These are phyloP conservation scores for Climacteris rufus DNA, from an alignment of 2,113 vertebrate species.

Conservation along the genomic window DNA sequence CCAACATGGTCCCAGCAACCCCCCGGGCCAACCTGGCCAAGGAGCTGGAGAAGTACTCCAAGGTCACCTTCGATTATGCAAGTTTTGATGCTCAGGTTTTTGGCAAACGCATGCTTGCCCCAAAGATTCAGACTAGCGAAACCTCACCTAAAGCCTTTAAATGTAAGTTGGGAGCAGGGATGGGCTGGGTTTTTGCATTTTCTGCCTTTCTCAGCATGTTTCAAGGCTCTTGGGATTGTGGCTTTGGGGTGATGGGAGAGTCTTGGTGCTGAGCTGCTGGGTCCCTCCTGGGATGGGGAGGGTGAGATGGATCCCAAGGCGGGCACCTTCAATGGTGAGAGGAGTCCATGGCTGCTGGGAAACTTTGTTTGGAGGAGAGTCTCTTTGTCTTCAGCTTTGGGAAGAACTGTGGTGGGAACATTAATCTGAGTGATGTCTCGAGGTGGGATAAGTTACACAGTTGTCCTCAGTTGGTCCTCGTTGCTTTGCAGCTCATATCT, in stretches of 20 bases:
- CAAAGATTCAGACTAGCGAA: slow-evolving; percentile 98
- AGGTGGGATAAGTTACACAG: slow-evolving; percentile 27
- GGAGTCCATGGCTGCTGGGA: neutral
- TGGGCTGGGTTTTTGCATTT: neutral
- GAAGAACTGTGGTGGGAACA: neutral
- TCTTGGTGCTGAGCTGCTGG: neutral
- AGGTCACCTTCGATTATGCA: slow-evolving; percentile 99
- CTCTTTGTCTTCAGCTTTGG: neutral
- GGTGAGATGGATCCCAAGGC: neutral
- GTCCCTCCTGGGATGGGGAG: neutral
- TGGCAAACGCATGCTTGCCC: slow-evolving; percentile 96
- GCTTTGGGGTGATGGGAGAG: neutral
- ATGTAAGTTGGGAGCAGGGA: slow-evolving; percentile 80
- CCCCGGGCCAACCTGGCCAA: slow-evolving; percentile 95
- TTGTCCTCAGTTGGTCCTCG: neutral
- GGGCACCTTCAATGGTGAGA: neutral
- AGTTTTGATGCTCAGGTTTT: slow-evolving; percentile 99
- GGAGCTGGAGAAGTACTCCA: slow-evolving; percentile 99
- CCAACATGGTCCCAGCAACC: slow-evolving; percentile 86
- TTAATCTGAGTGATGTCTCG: neutral
- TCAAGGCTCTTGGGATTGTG: rapidly evolving
- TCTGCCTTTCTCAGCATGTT: neutral
- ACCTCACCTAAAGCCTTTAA: slow-evolving; percentile 99
- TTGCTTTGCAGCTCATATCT: slow-evolving; percentile 52
- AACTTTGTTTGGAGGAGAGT: neutral